Evolutionary conservation across 2,888 invertebrate genomes (phyloP).

Genomic region (Torymus auratus): DNA sequence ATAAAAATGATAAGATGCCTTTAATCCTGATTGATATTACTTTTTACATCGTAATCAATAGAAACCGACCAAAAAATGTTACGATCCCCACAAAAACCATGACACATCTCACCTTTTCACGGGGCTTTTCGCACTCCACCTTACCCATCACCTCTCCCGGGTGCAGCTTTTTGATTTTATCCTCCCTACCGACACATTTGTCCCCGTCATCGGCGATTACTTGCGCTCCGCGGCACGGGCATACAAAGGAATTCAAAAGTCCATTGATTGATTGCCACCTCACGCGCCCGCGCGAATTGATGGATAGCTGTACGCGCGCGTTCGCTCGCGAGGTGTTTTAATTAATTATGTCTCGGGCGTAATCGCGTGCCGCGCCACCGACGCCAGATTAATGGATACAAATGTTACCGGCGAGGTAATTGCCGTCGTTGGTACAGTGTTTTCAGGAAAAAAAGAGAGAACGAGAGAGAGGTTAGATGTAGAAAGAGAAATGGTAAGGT

Average conservation of each 20-base stretch:
- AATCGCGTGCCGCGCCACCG: constrained; percentile 3
- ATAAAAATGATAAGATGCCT: too few relatives aligned
- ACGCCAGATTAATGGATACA: constrained; percentile 36
- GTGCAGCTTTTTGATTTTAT: constrained; percentile 3
- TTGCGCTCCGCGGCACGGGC: not conserved
- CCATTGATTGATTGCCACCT: constrained; percentile 48
- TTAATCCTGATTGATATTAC: too few relatives aligned
- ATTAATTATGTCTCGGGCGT: constrained; percentile 47
- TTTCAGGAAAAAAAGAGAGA: not conserved
- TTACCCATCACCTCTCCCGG: too few relatives aligned
- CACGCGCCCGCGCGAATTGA: constrained; percentile 25
- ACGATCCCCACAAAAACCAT: too few relatives aligned
- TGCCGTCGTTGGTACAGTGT: not conserved
- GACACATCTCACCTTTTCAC: too few relatives aligned
- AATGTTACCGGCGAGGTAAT: constrained; percentile 36
- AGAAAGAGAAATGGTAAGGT: too few relatives aligned
- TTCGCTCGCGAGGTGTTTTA: constrained; percentile 31
- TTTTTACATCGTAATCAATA: too few relatives aligned
- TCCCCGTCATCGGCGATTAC: constrained; percentile 47
- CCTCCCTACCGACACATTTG: constrained; percentile 7
- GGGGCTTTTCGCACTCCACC: too few relatives aligned
- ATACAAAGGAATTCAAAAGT: constrained; percentile 44
- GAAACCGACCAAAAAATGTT: too few relatives aligned
- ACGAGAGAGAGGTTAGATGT: not conserved
- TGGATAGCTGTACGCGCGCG: constrained; percentile 18